Percentiles rank a stretch among this genome's conserved stretches.
These are phyloP conservation scores for Pollenia angustigena DNA, from an alignment of 2,888 invertebrate species.

Conservation along the genomic window DNA sequence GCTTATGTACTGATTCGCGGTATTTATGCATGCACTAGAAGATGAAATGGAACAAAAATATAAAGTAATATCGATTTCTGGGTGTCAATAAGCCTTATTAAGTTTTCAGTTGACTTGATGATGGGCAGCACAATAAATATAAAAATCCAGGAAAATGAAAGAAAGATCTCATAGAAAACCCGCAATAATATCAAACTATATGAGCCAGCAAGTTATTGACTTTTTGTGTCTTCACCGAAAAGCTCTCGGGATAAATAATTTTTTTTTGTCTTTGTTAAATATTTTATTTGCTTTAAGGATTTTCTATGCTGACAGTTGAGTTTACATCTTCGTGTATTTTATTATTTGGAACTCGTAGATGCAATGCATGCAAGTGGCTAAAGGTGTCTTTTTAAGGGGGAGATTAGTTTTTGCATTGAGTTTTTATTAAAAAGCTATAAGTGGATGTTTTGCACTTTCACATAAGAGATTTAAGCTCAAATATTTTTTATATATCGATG, in stretches of 20 bases:
- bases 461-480: too few relatives aligned
- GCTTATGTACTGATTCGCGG: neutral
- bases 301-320: neutral
- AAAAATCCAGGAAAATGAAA: conserved; percentile 6
- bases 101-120: conserved; percentile 31
- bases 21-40: neutral
- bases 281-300: conserved; percentile 47
- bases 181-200: conserved; percentile 33
- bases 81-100: conserved; percentile 53
- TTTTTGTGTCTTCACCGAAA: neutral
- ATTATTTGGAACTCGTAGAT: neutral
- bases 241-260: conserved; percentile 22
- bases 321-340: neutral
- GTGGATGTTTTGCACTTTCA: too few relatives aligned
- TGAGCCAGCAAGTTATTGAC: conserved; percentile 30
- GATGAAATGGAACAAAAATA: neutral
- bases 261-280: conserved; percentile 34
- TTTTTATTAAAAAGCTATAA: too few relatives aligned
- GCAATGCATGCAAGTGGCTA: too few relatives aligned
- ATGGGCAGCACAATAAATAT: neutral
- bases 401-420: too few relatives aligned
- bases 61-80: neutral
- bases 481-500: too few relatives aligned
- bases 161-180: neutral
- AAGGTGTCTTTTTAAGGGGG: too few relatives aligned